Evolutionary conservation across 2,888 invertebrate species (phyloP).

Genomic region (Amiota communis): DNA sequence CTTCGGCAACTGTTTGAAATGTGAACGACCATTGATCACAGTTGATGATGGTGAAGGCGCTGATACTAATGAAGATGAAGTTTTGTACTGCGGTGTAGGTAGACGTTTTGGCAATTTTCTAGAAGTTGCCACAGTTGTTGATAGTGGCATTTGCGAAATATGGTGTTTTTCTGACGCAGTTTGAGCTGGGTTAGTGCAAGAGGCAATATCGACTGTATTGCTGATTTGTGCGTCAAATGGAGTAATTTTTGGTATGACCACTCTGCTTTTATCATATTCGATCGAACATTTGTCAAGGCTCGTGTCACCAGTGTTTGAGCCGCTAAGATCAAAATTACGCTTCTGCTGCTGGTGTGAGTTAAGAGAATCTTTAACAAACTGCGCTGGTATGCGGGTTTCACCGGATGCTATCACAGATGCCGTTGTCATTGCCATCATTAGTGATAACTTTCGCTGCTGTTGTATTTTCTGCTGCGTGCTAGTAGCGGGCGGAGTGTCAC

Average conservation of each 20-base stretch:
- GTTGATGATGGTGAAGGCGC: constrained; percentile 18
- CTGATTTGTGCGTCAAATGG: constrained; percentile 10
- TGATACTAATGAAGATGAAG: constrained; percentile 25
- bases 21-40: constrained; percentile 40
- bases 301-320: constrained; percentile 20
- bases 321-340: background rate
- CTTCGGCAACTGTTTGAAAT: constrained; percentile 62
- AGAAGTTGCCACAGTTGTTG: constrained; percentile 40
- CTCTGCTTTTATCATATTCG: constrained; percentile 8
- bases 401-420: constrained; percentile 70
- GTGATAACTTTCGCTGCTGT: constrained; percentile 59
- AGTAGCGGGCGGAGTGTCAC: constrained; percentile 55
- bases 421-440: constrained; percentile 68
- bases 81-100: constrained; percentile 54
- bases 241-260: background rate
- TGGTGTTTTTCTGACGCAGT: constrained; percentile 32
- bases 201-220: background rate
- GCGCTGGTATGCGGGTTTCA: constrained; percentile 63
- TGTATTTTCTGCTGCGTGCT: constrained; percentile 50
- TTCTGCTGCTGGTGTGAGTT: constrained; percentile 24
- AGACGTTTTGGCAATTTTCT: constrained; percentile 67
- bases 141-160: constrained; percentile 39
- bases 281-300: background rate
- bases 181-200: constrained; percentile 37
- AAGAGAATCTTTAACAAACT: constrained; percentile 26